A percentile compares a stretch with the other conserved stretches of the same genome.
Conservation (phyloP, 2,797 vertebrate species). For the Halcyon smyrnensis region DNA sequence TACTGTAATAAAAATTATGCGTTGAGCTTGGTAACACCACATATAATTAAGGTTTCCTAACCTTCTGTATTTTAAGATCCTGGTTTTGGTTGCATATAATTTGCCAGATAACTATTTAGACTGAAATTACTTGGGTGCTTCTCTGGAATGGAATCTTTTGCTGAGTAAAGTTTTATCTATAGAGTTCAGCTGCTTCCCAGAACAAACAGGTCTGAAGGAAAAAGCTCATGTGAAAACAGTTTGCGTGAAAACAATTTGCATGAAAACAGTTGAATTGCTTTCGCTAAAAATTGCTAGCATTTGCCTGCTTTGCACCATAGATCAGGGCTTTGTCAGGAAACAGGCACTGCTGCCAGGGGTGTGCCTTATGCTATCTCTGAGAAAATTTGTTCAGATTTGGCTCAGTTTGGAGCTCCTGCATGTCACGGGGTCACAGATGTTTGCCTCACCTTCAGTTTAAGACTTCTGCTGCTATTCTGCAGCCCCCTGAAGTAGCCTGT, state of each 20-base stretch:
- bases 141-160: background rate
- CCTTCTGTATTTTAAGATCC: conserved; percentile 50
- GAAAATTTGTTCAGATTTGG: conserved; percentile 4
- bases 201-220: background rate
- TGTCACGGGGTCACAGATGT: conserved; percentile 22
- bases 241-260: background rate
- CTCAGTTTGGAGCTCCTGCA: background rate
- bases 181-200: background rate
- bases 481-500: background rate
- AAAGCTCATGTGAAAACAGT: background rate
- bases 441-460: conserved; percentile 21
- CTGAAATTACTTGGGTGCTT: conserved; percentile 18
- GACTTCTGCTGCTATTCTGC: background rate
- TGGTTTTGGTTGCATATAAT: conserved; percentile 13
- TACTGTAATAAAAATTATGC: conserved; percentile 29
- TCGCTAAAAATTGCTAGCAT: background rate
- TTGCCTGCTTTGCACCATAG: background rate
- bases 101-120: conserved; percentile 25
- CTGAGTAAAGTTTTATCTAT: background rate
- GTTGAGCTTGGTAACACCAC: background rate
- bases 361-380: background rate
- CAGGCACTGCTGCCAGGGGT: background rate
- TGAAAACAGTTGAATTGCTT: background rate
- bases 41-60: conserved; percentile 49
- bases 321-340: background rate